Evolutionary conservation across 1,140 invertebrate genomes (phyloP).

Genomic region (Dolichoris vasculosae): DNA sequence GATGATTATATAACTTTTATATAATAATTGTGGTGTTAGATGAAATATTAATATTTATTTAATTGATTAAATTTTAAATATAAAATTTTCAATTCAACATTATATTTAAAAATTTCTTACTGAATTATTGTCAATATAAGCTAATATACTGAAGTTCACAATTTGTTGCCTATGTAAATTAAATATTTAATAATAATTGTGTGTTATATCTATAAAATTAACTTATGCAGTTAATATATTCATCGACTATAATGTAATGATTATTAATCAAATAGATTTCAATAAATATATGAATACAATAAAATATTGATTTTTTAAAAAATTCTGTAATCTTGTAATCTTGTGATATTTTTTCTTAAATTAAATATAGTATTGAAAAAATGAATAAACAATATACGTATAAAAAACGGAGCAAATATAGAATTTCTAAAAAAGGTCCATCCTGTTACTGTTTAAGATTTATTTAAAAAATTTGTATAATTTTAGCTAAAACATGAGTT

Average conservation of each 20-base stretch:
- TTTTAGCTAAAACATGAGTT: not conserved
- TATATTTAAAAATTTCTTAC: not conserved
- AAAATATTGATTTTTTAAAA: too few species aligned
- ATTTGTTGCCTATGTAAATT: not conserved
- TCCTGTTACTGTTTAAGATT: not conserved
- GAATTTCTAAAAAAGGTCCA: too few species aligned
- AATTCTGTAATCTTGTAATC: too few species aligned
- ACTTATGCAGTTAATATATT: too few species aligned
- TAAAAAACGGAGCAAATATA: too few species aligned
- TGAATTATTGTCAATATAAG: not conserved
- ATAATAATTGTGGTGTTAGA: not conserved
- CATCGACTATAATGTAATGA: too few species aligned
- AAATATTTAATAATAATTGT: conserved; percentile 5
- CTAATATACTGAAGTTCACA: not conserved
- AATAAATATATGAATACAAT: too few species aligned
- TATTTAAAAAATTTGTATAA: not conserved
- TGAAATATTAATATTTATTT: not conserved
- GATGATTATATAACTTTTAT: conserved; percentile 19
- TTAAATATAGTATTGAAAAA: not conserved
- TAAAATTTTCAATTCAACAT: not conserved
- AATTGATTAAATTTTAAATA: not conserved
- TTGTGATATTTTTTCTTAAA: not conserved
- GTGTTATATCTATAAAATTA: too few species aligned
- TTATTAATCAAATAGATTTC: too few species aligned
- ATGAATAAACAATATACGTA: not conserved